phyloP scores from a whole-genome alignment of 1,140 invertebrate species.

The Cyclargus thomasi region DNA sequence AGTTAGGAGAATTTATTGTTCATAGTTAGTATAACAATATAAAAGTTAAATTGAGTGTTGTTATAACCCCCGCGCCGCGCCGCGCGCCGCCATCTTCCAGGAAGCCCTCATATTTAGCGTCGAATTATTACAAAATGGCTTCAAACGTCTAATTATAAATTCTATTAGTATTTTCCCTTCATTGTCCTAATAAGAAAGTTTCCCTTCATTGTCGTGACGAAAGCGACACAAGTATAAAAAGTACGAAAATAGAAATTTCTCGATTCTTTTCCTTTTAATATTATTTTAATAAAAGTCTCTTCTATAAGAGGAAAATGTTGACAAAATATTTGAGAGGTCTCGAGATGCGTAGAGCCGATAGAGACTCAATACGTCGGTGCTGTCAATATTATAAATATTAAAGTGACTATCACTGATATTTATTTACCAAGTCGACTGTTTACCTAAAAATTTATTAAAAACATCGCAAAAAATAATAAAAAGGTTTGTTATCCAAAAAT shows the following conservation, averaged over 20 bases:
- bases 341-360: neutral
- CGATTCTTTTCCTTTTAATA: neutral
- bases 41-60: neutral
- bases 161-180: neutral
- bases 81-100: neutral
- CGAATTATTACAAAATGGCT: neutral
- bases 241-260: neutral
- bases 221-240: neutral
- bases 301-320: neutral
- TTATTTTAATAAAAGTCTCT: conserved; percentile 9
- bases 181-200: neutral
- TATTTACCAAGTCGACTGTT: neutral
- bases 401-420: neutral
- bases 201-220: too few species aligned
- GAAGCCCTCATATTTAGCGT: neutral
- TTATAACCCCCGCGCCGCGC: neutral
- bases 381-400: conserved; percentile 6
- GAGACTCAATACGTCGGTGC: neutral
- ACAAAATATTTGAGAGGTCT: neutral
- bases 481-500: too few species aligned
- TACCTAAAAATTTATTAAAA: neutral
- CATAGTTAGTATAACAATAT: neutral
- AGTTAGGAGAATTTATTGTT: neutral
- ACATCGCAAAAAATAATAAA: too few species aligned
- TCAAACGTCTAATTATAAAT: neutral